Evolutionary conservation across 2,113 vertebrate species (phyloP).

Genomic region (Pelodiscus sinensis): DNA sequence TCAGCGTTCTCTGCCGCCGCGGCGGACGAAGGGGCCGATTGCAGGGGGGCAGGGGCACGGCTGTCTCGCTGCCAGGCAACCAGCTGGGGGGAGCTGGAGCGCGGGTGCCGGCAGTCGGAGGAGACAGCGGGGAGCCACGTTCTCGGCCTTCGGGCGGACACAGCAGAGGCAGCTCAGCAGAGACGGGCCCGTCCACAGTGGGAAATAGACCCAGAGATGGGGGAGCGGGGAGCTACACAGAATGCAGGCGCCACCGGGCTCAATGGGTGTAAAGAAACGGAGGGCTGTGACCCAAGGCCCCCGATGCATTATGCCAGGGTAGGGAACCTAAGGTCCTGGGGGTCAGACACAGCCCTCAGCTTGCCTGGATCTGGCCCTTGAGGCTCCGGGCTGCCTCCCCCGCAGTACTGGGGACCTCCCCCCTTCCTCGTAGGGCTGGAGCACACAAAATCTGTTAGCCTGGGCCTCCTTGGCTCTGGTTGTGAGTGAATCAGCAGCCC

Average conservation of each 20-base stretch:
- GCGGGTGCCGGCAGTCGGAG: too few species aligned
- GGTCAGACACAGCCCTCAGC: too few species aligned
- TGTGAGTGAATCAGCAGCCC: too few species aligned
- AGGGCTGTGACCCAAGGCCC: not conserved
- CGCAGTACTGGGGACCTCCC: too few species aligned
- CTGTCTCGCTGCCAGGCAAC: not conserved
- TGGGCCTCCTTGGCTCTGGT: too few species aligned
- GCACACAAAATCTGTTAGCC: too few species aligned
- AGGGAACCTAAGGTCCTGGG: too few species aligned
- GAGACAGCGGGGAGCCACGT: not conserved
- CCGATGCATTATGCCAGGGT: not conserved
- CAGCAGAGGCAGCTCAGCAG: not conserved
- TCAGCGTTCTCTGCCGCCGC: not conserved
- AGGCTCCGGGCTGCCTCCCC: too few species aligned
- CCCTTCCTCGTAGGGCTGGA: too few species aligned
- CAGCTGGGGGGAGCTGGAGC: not conserved
- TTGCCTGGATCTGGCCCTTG: too few species aligned
- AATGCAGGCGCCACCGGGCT: not conserved
- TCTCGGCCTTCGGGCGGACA: not conserved
- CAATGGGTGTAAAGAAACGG: not conserved
- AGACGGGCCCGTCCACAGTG: not conserved
- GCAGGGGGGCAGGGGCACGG: not conserved
- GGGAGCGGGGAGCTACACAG: not conserved
- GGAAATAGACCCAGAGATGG: not conserved
- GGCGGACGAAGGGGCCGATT: not conserved